A percentile compares a stretch with the other conserved stretches of the same genome.
Conservation (phyloP, 2,113 vertebrate genomes). For the Fukomys damarensis region DNA sequence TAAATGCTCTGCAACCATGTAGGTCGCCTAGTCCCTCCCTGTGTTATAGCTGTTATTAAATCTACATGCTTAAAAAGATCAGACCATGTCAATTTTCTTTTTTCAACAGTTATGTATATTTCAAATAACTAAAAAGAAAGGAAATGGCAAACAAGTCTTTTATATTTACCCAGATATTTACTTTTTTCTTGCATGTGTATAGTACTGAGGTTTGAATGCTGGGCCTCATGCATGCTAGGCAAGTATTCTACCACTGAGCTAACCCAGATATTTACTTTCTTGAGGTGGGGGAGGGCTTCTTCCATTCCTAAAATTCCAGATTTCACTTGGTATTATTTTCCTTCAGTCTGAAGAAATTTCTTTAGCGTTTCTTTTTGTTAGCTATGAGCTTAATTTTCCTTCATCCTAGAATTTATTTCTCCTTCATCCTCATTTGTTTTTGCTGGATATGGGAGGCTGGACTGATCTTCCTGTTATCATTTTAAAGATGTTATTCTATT, state of each 20-base stretch:
- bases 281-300: neutral
- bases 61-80: neutral
- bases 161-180: neutral
- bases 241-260: too few relatives aligned
- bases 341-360: neutral
- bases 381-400: neutral
- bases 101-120: neutral
- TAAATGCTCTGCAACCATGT: neutral
- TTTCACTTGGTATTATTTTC: neutral
- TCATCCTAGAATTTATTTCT: conserved; percentile 12
- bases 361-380: neutral
- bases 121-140: neutral
- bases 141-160: neutral
- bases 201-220: too few relatives aligned
- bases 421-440: neutral
- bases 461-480: neutral
- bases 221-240: too few relatives aligned
- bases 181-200: neutral
- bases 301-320: conserved; percentile 1
- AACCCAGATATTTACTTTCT: neutral
- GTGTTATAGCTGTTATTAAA: conserved; percentile 4
- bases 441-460: neutral
- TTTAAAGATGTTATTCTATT: conserved; percentile 4
- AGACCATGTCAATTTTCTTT: neutral
- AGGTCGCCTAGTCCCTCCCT: neutral